Evolutionary conservation across 2,888 invertebrate species (phyloP).

Genomic region (Asteroscopus sphinx): DNA sequence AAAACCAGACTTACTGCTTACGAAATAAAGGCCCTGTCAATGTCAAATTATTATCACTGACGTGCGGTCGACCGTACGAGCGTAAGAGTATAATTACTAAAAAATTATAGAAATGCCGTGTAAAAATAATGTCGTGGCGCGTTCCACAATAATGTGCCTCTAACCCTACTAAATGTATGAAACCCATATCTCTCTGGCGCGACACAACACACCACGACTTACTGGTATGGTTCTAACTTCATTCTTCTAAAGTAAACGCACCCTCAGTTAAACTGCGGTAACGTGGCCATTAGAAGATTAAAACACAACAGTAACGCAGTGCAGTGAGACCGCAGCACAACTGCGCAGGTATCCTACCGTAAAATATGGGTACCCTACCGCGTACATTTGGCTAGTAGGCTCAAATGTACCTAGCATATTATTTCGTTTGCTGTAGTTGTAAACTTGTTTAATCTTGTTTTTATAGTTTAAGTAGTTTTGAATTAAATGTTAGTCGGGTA

Average conservation of each 20-base stretch:
- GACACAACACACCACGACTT: too few species aligned
- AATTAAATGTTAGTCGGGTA: neutral
- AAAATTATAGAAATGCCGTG: too few species aligned
- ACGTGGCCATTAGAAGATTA: conserved; percentile 82
- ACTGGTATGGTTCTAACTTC: too few species aligned
- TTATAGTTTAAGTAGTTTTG: conserved; percentile 1
- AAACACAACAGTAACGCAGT: conserved; percentile 78
- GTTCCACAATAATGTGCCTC: too few species aligned
- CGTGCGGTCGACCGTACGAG: too few species aligned
- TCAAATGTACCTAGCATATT: conserved; percentile 53
- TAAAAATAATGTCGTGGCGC: too few species aligned
- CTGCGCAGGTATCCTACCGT: conserved; percentile 53
- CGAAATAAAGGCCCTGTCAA: too few species aligned
- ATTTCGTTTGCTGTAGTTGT: conserved; percentile 22
- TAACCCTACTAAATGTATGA: too few species aligned
- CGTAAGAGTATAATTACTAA: too few species aligned
- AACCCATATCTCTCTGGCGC: too few species aligned
- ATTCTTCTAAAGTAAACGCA: conserved; percentile 12
- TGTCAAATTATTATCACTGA: too few species aligned
- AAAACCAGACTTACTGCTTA: too few species aligned
- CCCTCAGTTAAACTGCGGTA: conserved; percentile 59
- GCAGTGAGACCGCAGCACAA: conserved; percentile 66
- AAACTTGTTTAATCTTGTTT: neutral
- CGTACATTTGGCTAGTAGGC: conserved; percentile 54
- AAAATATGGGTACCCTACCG: conserved; percentile 60